Evolutionary conservation across 2,113 vertebrate genomes (phyloP).

Genomic region (Zosterops borbonicus): DNA sequence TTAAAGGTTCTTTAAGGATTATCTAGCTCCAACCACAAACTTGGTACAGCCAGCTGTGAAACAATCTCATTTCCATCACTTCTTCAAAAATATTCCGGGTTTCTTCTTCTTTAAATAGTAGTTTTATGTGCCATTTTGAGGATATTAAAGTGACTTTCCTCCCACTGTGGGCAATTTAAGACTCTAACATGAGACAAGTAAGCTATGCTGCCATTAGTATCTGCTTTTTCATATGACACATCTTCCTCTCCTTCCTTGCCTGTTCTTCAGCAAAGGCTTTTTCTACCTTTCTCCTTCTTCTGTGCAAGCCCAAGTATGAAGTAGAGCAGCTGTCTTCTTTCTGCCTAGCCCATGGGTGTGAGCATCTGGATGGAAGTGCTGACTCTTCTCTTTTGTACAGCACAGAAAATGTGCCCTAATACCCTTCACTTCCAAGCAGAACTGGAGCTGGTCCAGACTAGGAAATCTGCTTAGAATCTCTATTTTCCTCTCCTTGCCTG

Average conservation of each 20-base stretch:
- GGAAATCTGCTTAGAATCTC: constrained; percentile 65
- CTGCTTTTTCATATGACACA: background rate
- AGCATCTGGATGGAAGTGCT: constrained; percentile 51
- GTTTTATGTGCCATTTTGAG: constrained; percentile 7
- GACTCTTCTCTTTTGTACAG: constrained; percentile 21
- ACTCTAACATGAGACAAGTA: background rate
- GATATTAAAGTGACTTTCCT: constrained; percentile 11
- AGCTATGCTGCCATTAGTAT: background rate
- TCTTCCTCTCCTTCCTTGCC: background rate
- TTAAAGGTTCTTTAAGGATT: background rate
- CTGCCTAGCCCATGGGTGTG: constrained; percentile 30
- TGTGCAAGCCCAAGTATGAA: background rate
- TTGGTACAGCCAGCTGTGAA: background rate
- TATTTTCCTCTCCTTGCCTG: constrained; percentile 52
- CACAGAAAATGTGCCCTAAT: constrained; percentile 46
- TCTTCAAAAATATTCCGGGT: background rate
- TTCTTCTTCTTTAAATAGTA: background rate
- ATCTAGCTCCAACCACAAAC: background rate
- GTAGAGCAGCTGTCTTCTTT: constrained; percentile 34
- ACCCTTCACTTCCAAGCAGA: constrained; percentile 56
- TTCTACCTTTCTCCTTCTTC: background rate
- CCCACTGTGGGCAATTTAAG: constrained; percentile 31
- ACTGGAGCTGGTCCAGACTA: constrained; percentile 49
- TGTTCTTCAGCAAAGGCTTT: background rate
- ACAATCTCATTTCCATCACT: background rate